Conservation (phyloP, 2,797 vertebrate genomes). For the Tragelaphus eurycerus region DNA sequence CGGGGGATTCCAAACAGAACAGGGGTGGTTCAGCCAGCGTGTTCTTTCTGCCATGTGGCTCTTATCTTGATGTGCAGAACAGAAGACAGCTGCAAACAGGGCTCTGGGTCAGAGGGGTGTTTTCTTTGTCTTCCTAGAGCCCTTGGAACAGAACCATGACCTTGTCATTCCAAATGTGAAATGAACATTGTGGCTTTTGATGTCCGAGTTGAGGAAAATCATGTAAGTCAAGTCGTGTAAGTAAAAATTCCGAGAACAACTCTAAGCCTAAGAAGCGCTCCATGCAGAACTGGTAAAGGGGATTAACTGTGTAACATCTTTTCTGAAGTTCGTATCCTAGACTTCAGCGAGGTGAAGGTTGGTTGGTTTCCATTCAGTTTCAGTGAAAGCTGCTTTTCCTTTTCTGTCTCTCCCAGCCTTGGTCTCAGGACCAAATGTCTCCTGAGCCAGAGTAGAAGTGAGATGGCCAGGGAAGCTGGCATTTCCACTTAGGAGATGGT, state of each 20-base stretch:
- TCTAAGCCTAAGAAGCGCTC: background rate
- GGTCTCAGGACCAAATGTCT: conserved; percentile 62
- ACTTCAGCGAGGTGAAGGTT: accelerated
- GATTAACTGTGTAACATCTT: too few species aligned
- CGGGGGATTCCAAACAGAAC: background rate
- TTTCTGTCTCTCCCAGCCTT: background rate
- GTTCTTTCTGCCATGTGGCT: background rate
- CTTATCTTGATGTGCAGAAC: background rate
- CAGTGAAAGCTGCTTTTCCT: conserved; percentile 63
- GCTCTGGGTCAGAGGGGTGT: accelerated
- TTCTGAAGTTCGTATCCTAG: background rate
- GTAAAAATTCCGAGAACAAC: background rate
- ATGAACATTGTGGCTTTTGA: background rate
- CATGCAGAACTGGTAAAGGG: accelerated
- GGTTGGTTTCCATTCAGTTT: conserved; percentile 47
- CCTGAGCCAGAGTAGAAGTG: conserved; percentile 56
- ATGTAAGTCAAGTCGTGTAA: accelerated
- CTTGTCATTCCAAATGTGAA: background rate
- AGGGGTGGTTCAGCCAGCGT: background rate
- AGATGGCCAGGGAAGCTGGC: conserved; percentile 44
- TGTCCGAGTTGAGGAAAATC: background rate
- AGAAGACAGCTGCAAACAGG: background rate
- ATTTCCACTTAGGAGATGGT: conserved; percentile 73
- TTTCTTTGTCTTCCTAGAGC: background rate
- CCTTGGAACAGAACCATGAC: background rate